Evolutionary conservation across 2,888 invertebrate species (phyloP), one percentile per base, ranked within the genome.

Genomic region (Mythimna ferrago): DNA sequence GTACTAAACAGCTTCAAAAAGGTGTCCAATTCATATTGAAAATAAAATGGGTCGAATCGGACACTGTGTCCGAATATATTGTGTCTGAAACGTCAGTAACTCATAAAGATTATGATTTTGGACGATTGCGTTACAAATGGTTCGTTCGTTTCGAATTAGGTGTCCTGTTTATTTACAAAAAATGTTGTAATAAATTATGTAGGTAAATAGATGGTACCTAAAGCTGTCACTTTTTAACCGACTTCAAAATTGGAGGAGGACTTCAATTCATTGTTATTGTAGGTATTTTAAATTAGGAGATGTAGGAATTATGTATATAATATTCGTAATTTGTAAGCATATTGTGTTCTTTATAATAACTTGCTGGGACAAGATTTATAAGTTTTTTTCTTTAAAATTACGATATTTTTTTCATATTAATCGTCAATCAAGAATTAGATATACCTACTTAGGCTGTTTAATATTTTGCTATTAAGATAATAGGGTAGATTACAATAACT

Each of bases 401-500:
- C 7, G 5, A 3, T 48, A 6, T 48, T 32, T n/a, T 6, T 14
- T 51, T 10, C 6, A 7, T 6, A 21, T 26, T 19, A 3, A 1
- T 44, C 7, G 3, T 32, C 14, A 68, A 44, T 61, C 2, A 14
- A 9, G 51, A 41, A 51, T 35, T 21, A 14, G 51, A 65, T 0
- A 26, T 1, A n/a, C 6, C 21, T 48, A 48, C 48, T 48, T 38
- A 32, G 0, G 10, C 2, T 41, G n/a, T 38, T 61, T 21, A 56
- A 48, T 54, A 54, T 64, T 63, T 60, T 26, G 9, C 44, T 44
- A 21, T 32, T 6, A 32, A 19, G 21, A 66, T 48, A 66, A 58
- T 61, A 65, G 19, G 60, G 48, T 35, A 71, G 67, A 71, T 71
- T 69, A 69, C 60, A 82, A 74, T 74, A 72, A 76, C 83, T 26